A percentile compares a stretch with the other conserved stretches of the same genome.
phyloP scores from a whole-genome alignment of 2,797 vertebrate species.

The Intellagama lesueurii region DNA sequence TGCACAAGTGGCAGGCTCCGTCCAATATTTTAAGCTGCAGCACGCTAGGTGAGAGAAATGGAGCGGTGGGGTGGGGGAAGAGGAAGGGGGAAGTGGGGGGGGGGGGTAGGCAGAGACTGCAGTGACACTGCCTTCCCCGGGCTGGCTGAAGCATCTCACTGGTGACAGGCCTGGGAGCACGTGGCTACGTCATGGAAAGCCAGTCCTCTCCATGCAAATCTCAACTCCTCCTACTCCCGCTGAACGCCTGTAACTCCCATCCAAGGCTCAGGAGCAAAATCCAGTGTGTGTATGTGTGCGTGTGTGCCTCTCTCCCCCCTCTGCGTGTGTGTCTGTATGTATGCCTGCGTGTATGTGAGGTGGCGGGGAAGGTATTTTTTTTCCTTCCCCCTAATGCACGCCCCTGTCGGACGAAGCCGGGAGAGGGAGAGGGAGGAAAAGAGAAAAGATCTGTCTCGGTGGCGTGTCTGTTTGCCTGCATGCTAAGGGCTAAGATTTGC shows the following conservation, averaged over 20 bases:
- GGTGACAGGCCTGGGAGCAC: conserved; percentile 81
- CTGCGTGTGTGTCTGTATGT: conserved; percentile 29
- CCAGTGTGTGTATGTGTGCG: conserved; percentile 41
- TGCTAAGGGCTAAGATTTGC: conserved; percentile 65
- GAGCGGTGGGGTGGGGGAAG: not conserved
- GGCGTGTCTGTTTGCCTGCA: conserved; percentile 46
- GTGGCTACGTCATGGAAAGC: conserved; percentile 92
- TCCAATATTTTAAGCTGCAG: conserved; percentile 40
- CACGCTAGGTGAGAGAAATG: conserved; percentile 7
- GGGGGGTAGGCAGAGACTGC: conserved; percentile 52
- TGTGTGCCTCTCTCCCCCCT: not conserved
- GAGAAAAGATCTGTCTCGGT: conserved; percentile 63
- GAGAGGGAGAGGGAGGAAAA: conserved; percentile 64
- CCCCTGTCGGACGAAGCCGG: conserved; percentile 80
- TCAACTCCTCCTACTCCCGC: conserved; percentile 85
- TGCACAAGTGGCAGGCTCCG: conserved; percentile 30
- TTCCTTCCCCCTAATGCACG: conserved; percentile 74
- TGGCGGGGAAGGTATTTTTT: conserved; percentile 76
- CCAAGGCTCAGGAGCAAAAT: conserved; percentile 78
- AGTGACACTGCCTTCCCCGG: conserved; percentile 69
- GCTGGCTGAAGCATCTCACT: conserved; percentile 70
- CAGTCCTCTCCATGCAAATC: conserved; percentile 88
- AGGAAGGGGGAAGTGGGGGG: not conserved
- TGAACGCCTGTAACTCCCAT: conserved; percentile 79
- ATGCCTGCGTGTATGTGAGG: not conserved